A percentile compares a stretch with the other conserved stretches of the same genome.
Evolutionary conservation across 2,888 invertebrate genomes (phyloP).

Genomic region (Chymomyza procnemis): DNA sequence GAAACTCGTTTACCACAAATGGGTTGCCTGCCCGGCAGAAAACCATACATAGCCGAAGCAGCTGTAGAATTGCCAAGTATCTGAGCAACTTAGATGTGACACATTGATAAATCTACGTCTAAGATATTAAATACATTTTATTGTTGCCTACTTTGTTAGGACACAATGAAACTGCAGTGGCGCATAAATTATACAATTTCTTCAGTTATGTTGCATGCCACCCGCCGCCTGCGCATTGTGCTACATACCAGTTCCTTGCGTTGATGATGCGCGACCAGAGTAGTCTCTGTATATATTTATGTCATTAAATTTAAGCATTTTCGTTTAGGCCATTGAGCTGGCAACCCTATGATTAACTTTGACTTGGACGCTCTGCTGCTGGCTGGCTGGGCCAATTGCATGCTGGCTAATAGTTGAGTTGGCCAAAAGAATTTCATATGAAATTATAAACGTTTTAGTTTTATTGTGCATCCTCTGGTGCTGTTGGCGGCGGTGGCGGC

Average conservation of each 20-base stretch:
- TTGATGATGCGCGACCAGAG: neutral
- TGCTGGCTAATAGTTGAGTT: slow-evolving; percentile 23
- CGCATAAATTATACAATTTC: slow-evolving; percentile 31
- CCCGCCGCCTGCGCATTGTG: slow-evolving; percentile 41
- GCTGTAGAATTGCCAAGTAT: slow-evolving; percentile 3
- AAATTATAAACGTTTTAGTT: slow-evolving; percentile 76
- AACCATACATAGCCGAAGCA: slow-evolving; percentile 1
- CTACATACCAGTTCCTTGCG: slow-evolving; percentile 21
- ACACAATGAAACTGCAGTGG: slow-evolving; percentile 38
- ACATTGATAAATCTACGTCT: slow-evolving; percentile 56
- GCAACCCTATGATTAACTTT: slow-evolving; percentile 72
- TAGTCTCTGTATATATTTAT: slow-evolving; percentile 66
- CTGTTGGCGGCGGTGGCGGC: slow-evolving; percentile 42
- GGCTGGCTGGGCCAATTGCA: slow-evolving; percentile 14
- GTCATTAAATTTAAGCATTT: slow-evolving; percentile 78
- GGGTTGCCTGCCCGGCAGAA: slow-evolving; percentile 46
- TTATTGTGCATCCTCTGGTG: slow-evolving; percentile 62
- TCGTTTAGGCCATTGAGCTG: slow-evolving; percentile 75
- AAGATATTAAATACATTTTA: slow-evolving; percentile 6
- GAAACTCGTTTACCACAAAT: slow-evolving; percentile 62
- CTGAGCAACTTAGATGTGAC: slow-evolving; percentile 36
- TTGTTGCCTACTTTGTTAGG: slow-evolving; percentile 40
- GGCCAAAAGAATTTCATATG: slow-evolving; percentile 70
- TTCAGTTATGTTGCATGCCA: slow-evolving; percentile 27
- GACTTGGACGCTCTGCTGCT: neutral